Percentiles rank a stretch among this genome's conserved stretches.
Conservation (phyloP, 2,797 vertebrate genomes). For the Cyprinodon diabolis region DNA sequence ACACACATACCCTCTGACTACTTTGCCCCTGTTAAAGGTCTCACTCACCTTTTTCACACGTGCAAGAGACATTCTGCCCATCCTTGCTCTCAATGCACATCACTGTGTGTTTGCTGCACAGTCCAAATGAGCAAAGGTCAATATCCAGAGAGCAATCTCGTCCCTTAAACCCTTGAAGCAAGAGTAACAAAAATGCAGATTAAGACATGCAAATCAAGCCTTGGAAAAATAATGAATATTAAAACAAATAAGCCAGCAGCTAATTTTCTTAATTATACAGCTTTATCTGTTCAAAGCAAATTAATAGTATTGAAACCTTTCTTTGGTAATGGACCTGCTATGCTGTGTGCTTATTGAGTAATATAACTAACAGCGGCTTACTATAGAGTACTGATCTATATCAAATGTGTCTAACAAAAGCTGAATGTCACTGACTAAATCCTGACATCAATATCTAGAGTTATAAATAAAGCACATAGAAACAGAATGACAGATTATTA, state of each 20-base stretch:
- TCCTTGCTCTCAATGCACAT: constrained; percentile 66
- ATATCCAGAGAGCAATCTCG: constrained; percentile 73
- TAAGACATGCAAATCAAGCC: constrained; percentile 23
- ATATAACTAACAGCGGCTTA: constrained; percentile 73
- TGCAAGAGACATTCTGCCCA: constrained; percentile 70
- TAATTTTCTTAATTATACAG: constrained; percentile 54
- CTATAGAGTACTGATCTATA: constrained; percentile 74
- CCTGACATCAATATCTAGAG: constrained; percentile 66
- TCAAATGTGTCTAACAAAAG: constrained; percentile 76
- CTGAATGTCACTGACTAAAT: constrained; percentile 71
- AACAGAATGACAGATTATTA: constrained; percentile 64
- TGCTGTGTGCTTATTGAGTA: constrained; percentile 81
- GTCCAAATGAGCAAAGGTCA: constrained; percentile 72
- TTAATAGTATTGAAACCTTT: constrained; percentile 79
- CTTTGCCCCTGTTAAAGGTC: constrained; percentile 9
- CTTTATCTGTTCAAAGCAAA: constrained; percentile 73
- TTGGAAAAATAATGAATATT: constrained; percentile 39
- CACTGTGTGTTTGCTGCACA: constrained; percentile 68
- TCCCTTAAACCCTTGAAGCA: constrained; percentile 69
- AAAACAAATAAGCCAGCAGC: constrained; percentile 27
- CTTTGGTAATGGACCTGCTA: constrained; percentile 68
- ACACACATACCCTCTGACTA: background rate
- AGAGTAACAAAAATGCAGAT: constrained; percentile 17
- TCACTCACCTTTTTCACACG: constrained; percentile 67
- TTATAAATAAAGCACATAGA: constrained; percentile 76